Evolutionary conservation across 2,888 invertebrate genomes (phyloP).

Genomic region (Silvanus unidentatus): DNA sequence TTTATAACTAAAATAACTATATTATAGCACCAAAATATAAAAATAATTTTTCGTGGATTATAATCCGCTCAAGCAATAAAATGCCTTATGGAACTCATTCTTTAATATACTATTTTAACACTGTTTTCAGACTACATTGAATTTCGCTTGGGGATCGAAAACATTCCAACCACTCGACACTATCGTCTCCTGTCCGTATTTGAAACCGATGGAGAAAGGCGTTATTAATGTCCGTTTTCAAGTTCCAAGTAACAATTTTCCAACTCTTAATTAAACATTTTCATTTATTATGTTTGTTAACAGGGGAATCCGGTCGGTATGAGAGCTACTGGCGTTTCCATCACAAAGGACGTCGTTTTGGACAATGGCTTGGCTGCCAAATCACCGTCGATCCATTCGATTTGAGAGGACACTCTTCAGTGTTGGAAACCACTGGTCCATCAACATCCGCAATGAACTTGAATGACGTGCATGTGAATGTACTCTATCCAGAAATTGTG

Average conservation of each 20-base stretch:
- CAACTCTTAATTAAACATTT: background rate
- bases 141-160: slow-evolving; percentile 45
- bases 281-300: too few species aligned
- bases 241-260: slow-evolving; percentile 40
- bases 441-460: too few species aligned
- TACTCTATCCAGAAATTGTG: too few species aligned
- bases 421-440: slow-evolving; percentile 20
- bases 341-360: slow-evolving; percentile 43
- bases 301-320: slow-evolving; percentile 36
- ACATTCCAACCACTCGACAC: slow-evolving; percentile 37
- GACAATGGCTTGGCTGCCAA: slow-evolving; percentile 43
- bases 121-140: slow-evolving; percentile 40
- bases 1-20: too few species aligned
- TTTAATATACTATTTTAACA: slow-evolving; percentile 3
- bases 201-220: slow-evolving; percentile 42
- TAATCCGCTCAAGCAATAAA: too few species aligned
- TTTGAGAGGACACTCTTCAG: slow-evolving; percentile 18
- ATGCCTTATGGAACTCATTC: too few species aligned
- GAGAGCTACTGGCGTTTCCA: slow-evolving; percentile 47
- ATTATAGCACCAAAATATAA: too few species aligned
- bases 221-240: slow-evolving; percentile 36
- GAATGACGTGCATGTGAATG: too few species aligned
- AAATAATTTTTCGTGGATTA: too few species aligned
- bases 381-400: slow-evolving; percentile 36
- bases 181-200: slow-evolving; percentile 36